A percentile compares a stretch with the other conserved stretches of the same genome.
Evolutionary conservation across 2,888 invertebrate genomes (phyloP).

Genomic region (Drosophila algonquin): DNA sequence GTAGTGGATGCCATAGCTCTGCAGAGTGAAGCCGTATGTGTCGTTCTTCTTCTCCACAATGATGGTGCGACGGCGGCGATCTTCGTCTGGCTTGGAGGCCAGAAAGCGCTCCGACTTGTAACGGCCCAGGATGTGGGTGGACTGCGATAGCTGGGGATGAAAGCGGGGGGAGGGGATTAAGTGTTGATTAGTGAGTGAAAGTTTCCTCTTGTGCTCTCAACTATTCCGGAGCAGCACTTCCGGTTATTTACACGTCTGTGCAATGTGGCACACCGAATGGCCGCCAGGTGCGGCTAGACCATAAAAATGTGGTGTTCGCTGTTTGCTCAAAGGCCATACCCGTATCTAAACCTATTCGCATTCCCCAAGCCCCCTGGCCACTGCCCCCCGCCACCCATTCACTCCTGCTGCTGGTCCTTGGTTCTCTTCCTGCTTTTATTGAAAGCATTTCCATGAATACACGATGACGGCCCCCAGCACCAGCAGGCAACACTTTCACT

Average conservation of each 20-base stretch:
- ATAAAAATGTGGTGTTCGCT: conserved; percentile 30
- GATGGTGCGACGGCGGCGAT: conserved; percentile 94
- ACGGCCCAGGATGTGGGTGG: conserved; percentile 88
- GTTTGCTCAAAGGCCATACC: conserved; percentile 38
- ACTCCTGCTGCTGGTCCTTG: conserved; percentile 12
- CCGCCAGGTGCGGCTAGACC: conserved; percentile 46
- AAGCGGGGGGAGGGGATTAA: not conserved
- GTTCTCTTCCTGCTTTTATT: conserved; percentile 46
- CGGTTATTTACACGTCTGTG: conserved; percentile 36
- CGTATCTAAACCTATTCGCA: not conserved
- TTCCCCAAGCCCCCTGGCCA: not conserved
- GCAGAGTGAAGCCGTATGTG: conserved; percentile 97
- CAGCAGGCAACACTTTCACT: conserved; percentile 68
- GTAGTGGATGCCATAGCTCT: conserved; percentile 98
- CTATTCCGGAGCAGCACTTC: conserved; percentile 40
- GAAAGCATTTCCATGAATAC: conserved; percentile 70
- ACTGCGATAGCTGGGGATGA: conserved; percentile 68
- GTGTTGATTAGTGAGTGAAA: conserved; percentile 17
- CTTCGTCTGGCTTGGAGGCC: conserved; percentile 91
- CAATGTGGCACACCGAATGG: conserved; percentile 67
- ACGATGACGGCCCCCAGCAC: conserved; percentile 49
- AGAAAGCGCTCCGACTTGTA: conserved; percentile 89
- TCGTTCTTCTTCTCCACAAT: conserved; percentile 95
- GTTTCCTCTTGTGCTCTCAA: conserved; percentile 29
- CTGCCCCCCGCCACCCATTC: not conserved